Conservation (phyloP, 2,888 invertebrate species). For the Meteorus colon region DNA sequence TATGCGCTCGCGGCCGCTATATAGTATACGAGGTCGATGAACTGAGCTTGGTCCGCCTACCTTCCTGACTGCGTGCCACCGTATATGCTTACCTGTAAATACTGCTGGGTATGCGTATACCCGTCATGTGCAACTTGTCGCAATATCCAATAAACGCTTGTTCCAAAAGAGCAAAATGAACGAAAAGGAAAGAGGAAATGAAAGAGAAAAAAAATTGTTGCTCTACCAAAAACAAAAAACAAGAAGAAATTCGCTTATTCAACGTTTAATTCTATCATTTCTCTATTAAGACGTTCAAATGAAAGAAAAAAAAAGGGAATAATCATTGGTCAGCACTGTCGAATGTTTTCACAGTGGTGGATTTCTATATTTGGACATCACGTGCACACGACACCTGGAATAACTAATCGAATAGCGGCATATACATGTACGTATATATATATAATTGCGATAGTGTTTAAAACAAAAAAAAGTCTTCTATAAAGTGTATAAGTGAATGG, state of each 20-base stretch:
- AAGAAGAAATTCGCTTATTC: no score
- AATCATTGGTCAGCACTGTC: background rate
- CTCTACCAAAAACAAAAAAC: background rate
- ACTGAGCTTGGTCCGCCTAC: conserved; percentile 71
- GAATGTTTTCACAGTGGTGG: background rate
- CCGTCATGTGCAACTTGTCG: background rate
- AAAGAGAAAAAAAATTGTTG: background rate
- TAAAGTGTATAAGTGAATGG: conserved; percentile 1
- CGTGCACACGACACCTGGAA: conserved; percentile 35
- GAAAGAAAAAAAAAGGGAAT: background rate
- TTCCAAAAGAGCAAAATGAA: background rate
- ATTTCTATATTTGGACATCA: conserved; percentile 21
- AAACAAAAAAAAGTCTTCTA: background rate
- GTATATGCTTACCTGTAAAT: conserved; percentile 45
- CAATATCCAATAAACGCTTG: background rate
- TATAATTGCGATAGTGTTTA: background rate
- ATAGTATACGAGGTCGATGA: conserved; percentile 67
- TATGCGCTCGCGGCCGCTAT: conserved; percentile 72
- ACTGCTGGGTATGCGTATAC: conserved; percentile 6
- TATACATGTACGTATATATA: conserved; percentile 28
- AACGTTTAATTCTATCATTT: background rate
- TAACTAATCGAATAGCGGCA: conserved; percentile 41
- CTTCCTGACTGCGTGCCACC: conserved; percentile 68
- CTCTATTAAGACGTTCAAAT: background rate
- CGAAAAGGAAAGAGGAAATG: no score